Base-by-base conservation (phyloP, 1,140 invertebrate genomes). In the Drosophila nigrodunni region DNA sequence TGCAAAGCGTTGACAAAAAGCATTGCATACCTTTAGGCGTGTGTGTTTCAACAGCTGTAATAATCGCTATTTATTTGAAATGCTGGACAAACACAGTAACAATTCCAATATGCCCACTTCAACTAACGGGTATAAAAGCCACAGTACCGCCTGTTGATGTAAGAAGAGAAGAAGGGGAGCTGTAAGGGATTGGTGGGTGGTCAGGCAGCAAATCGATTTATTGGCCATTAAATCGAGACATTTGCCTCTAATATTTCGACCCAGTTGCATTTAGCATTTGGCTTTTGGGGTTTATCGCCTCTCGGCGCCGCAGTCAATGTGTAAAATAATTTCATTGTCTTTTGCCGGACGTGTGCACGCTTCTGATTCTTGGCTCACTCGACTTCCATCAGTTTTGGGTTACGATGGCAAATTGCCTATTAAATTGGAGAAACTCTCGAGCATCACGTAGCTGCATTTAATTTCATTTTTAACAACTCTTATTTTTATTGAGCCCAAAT, bases 211-310 rank as follows among this genome's bases (percentile, higher is more conserved):
- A 87, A 89, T 89, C 83, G 83, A 87, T 87, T 87, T 87, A 87
- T 87, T 87, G 85, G 71, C 77, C 77, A 87, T 89, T 88, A 87
- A 85, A 71, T 73, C 60, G 73, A 52, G 72, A 74, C 77, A 78
- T 80, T 87, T 72, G 59, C 66, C 77, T 78, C 77, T 87, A 83
- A 87, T 80, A 88, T 74, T 83, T 83, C 44, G 72, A 73, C 69
- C 61, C 74, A 83, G 74, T 83, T 88, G 83, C 82, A 88, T 88
- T 87, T 80, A 74, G 55, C 69, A 60, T 75, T 75, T 65, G 67
- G 67, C 43, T 61, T 71, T 43, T 50, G 60, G 54, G 46, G 6
- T 47, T 71, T 71, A 64, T 59, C 67, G 41, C 18, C 73, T 41
- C 47, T 43, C 58, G 47, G 47, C 37, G 49, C 30, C 59, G 44